phyloP scores from a whole-genome alignment of 2,888 invertebrate species.

The Ochropleura leucogaster region DNA sequence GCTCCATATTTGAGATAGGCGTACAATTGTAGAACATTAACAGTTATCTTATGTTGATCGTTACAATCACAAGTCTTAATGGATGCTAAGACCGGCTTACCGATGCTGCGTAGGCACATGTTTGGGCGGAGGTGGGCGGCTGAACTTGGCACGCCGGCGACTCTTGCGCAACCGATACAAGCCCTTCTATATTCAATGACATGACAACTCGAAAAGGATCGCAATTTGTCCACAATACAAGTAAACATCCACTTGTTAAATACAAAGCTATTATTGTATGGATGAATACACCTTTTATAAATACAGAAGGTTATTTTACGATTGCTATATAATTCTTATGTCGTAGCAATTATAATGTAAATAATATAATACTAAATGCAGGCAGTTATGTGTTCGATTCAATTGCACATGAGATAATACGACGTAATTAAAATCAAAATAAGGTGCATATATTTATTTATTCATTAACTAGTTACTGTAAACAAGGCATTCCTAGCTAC shows the following conservation, averaged over 20 bases:
- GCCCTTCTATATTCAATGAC: constrained; percentile 80
- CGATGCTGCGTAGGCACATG: constrained; percentile 79
- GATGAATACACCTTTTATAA: constrained; percentile 32
- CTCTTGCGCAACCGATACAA: constrained; percentile 77
- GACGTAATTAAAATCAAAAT: constrained; percentile 10
- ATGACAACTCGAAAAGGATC: constrained; percentile 63
- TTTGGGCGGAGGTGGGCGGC: constrained; percentile 82
- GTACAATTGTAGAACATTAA: constrained; percentile 53
- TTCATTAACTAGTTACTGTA: not conserved
- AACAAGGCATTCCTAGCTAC: constrained; percentile 1
- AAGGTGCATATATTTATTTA: not conserved
- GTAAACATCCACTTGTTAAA: constrained; percentile 50
- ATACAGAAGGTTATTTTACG: constrained; percentile 31
- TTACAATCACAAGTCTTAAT: constrained; percentile 63
- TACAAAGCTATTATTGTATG: constrained; percentile 31
- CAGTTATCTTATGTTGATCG: constrained; percentile 60
- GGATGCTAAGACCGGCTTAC: constrained; percentile 67
- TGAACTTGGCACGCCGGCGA: constrained; percentile 81
- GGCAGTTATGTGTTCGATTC: not conserved
- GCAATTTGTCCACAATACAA: constrained; percentile 37
- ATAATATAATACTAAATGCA: not conserved
- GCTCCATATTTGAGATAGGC: constrained; percentile 32
- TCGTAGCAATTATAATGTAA: constrained; percentile 8
- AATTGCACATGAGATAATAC: not conserved
- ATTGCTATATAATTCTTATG: constrained; percentile 54